phyloP scores from a whole-genome alignment of 2,888 invertebrate species.

The Drosophila kuntzei region DNA sequence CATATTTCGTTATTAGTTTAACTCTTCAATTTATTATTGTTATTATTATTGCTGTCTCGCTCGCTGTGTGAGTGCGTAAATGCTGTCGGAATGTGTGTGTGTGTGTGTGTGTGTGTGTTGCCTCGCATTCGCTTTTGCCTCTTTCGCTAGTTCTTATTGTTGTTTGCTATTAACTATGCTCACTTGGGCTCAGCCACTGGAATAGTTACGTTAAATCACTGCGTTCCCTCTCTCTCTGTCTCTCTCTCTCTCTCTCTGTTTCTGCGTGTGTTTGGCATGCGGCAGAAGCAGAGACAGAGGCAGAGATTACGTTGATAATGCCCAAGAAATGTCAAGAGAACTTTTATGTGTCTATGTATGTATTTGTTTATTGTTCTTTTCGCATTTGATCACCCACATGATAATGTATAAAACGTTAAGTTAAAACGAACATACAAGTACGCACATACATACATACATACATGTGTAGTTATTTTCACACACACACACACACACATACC shows the following conservation, averaged over 20 bases:
- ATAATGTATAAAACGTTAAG: conserved; percentile 56
- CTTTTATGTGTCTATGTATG: conserved; percentile 31
- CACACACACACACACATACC: conserved; percentile 5
- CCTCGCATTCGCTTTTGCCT: conserved; percentile 37
- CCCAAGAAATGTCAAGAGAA: conserved; percentile 49
- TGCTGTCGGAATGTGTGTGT: conserved; percentile 7
- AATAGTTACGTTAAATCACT: conserved; percentile 80
- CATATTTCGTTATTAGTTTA: conserved; percentile 76
- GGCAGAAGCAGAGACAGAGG: conserved; percentile 13
- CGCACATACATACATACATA: conserved; percentile 4
- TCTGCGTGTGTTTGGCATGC: conserved; percentile 45
- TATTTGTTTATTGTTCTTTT: conserved; percentile 58
- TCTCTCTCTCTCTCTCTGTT: not conserved
- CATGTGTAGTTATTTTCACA: conserved; percentile 9
- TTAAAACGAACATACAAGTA: conserved; percentile 33
- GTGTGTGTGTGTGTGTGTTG: conserved; percentile 17
- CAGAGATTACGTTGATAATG: conserved; percentile 58
- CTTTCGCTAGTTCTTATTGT: conserved; percentile 61
- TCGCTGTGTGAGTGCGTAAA: conserved; percentile 17
- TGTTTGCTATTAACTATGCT: conserved; percentile 71
- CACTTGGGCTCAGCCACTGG: conserved; percentile 60
- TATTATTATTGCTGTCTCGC: conserved; percentile 68
- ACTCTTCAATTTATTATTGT: conserved; percentile 81
- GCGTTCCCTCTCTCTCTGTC: conserved; percentile 33
- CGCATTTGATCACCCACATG: conserved; percentile 68